Base-by-base conservation (phyloP, 2,113 vertebrate genomes). In the Dendrocopos noguchii region DNA sequence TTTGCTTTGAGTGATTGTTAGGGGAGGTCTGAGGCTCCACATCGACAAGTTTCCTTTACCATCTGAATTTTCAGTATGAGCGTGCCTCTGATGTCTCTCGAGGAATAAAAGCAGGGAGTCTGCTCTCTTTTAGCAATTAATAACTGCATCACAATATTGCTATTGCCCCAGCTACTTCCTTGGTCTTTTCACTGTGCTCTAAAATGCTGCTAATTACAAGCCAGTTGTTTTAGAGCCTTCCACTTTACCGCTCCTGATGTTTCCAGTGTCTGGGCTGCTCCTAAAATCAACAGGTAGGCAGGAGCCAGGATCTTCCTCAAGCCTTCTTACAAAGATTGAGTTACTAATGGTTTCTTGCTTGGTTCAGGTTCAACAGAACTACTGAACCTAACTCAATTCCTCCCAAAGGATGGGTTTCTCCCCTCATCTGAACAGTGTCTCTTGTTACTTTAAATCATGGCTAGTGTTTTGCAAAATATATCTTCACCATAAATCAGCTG, bases 371-470 rank as follows among this genome's bases (percentile, higher is more conserved):
- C 96, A 97, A 94, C 93, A 97, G 94, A 97, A 94, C 95, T 93
- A 96, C 90, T 95, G 91, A 97, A 97, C 84, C 92, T 80, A 97
- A 96, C 91, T 87, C 85, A 91, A 93, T 97, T 97, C 94, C 96
- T 94, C 90, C 57, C 95, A 94, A 96, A 95, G 84, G 83, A 73
- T 72, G 8, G 94, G 94, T 91, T 95, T 97, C 87, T 96, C 81
- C 90, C 63, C 78, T 94, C 80, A 74, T 96, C 90, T 94, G 67
- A 96, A 94, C 78, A 94, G 92, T 94, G 90, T 95, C 84, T 96
- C 93, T 96, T 95, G 87, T 95, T 97, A 96, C 95, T 95, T 96
- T 97, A 98, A 97, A 97, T 97, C 97, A 97, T 6, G 66, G 91
- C 52, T 88, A 94, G 95, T 91, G 93, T 97, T 97, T 97, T 94